Percentiles rank a stretch among this genome's conserved stretches.
Evolutionary conservation across 2,797 vertebrate genomes (phyloP).

Genomic region (Clamator glandarius): DNA sequence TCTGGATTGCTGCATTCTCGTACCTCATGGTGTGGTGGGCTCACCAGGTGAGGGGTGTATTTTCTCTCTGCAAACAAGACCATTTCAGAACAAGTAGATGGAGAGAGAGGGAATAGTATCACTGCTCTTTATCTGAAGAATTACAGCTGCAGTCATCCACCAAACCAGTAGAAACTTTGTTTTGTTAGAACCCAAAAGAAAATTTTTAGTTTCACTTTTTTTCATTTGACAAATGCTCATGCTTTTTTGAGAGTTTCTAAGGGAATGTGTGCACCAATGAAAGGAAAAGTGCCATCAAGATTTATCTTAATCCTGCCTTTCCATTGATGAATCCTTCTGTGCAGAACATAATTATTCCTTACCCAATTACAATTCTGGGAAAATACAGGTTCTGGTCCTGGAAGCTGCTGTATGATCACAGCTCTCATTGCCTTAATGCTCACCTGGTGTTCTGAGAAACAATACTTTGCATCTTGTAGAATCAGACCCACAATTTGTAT

Average conservation of each 20-base stretch:
- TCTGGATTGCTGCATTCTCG: slow-evolving; percentile 93
- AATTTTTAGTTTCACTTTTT: slow-evolving; percentile 3
- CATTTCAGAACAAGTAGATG: neutral
- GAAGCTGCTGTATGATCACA: neutral
- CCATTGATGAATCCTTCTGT: neutral
- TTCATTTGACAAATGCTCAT: neutral
- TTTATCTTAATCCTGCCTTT: slow-evolving; percentile 28
- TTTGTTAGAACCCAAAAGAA: slow-evolving; percentile 4
- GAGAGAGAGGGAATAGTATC: neutral
- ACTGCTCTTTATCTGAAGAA: slow-evolving; percentile 1
- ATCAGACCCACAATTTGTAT: neutral
- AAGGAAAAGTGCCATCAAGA: neutral
- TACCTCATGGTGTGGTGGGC: slow-evolving; percentile 99
- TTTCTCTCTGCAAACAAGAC: neutral
- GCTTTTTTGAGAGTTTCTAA: neutral
- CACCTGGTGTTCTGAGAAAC: neutral
- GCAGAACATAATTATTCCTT: slow-evolving; percentile 1
- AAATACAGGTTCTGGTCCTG: neutral
- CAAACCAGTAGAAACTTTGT: neutral
- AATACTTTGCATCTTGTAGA: neutral
- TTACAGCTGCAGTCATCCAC: slow-evolving; percentile 25
- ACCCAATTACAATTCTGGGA: slow-evolving; percentile 28
- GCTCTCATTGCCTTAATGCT: neutral
- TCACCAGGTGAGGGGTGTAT: slow-evolving; percentile 87
- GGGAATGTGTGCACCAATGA: neutral